Percentiles rank a stretch among this genome's conserved stretches.
Evolutionary conservation across 2,888 invertebrate species (phyloP).

Genomic region (Sussaba pulchella): DNA sequence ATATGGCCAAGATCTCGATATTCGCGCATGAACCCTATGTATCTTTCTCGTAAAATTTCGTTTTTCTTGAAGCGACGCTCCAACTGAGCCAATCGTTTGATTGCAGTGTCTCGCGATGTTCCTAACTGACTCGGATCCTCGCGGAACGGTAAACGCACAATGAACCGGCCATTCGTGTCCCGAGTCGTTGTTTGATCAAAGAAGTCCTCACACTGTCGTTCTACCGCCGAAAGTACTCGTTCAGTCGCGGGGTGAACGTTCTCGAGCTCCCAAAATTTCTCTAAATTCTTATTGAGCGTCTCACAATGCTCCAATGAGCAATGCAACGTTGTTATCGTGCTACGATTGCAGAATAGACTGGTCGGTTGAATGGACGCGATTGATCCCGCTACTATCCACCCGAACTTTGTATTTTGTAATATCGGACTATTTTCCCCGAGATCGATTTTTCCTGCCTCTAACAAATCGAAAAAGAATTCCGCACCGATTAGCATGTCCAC

Average conservation of each 20-base stretch:
- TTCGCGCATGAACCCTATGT: constrained; percentile 67
- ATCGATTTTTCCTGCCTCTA: constrained; percentile 27
- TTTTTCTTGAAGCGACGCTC: constrained; percentile 65
- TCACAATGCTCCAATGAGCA: constrained; percentile 7
- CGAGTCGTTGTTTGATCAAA: constrained; percentile 22
- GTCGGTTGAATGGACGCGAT: neutral
- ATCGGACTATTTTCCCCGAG: constrained; percentile 38
- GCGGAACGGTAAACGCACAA: constrained; percentile 36
- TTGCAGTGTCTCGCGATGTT: constrained; percentile 60
- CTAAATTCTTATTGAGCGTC: constrained; percentile 22
- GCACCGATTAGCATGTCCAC: constrained; percentile 46
- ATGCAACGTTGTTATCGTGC: neutral
- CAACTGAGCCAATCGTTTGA: constrained; percentile 65
- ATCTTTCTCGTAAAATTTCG: constrained; percentile 51
- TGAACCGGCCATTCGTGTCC: constrained; percentile 8
- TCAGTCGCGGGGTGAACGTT: neutral
- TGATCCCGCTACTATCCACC: constrained; percentile 12
- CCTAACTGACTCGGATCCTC: constrained; percentile 59
- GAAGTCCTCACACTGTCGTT: constrained; percentile 31
- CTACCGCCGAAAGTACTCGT: constrained; percentile 3
- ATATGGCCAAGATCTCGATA: constrained; percentile 69
- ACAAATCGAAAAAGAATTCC: constrained; percentile 37
- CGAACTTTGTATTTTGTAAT: constrained; percentile 40
- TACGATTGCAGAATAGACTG: neutral
- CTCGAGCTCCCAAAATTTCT: constrained; percentile 49